A percentile compares a stretch with the other conserved stretches of the same genome.
phyloP scores from a whole-genome alignment of 1,140 invertebrate genomes.

The Pteromalus puparum region DNA sequence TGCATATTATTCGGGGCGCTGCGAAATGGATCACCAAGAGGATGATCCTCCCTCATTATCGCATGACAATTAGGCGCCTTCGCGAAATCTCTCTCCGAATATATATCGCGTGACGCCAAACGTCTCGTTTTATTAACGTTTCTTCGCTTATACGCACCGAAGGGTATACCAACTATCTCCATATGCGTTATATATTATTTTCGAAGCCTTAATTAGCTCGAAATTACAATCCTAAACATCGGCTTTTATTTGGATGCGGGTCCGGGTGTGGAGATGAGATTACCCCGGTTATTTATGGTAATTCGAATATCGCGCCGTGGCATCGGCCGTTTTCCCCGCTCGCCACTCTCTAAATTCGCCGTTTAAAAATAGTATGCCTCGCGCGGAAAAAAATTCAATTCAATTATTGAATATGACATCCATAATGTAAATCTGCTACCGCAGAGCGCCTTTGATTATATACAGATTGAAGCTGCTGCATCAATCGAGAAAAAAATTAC shows the following conservation, averaged over 20 bases:
- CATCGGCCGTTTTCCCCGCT: background rate
- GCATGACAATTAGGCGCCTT: conserved; percentile 49
- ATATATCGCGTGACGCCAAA: conserved; percentile 35
- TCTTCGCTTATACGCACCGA: background rate
- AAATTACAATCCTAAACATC: conserved; percentile 46
- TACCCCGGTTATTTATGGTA: conserved; percentile 22
- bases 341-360: background rate
- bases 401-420: background rate
- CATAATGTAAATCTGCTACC: background rate
- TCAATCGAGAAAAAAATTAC: background rate
- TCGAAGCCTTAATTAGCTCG: conserved; percentile 39
- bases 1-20: conserved; percentile 40
- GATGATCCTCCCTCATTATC: conserved; percentile 44
- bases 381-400: background rate
- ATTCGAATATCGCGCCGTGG: background rate
- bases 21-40: conserved; percentile 38
- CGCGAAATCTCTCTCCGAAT: conserved; percentile 28
- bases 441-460: background rate
- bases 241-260: conserved; percentile 25
- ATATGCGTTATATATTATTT: background rate
- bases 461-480: background rate
- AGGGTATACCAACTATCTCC: background rate
- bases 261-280: background rate
- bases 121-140: conserved; percentile 44
- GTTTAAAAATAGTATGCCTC: background rate